phyloP scores from a whole-genome alignment of 2,888 invertebrate species.

The Megaustenia siamemsis region DNA sequence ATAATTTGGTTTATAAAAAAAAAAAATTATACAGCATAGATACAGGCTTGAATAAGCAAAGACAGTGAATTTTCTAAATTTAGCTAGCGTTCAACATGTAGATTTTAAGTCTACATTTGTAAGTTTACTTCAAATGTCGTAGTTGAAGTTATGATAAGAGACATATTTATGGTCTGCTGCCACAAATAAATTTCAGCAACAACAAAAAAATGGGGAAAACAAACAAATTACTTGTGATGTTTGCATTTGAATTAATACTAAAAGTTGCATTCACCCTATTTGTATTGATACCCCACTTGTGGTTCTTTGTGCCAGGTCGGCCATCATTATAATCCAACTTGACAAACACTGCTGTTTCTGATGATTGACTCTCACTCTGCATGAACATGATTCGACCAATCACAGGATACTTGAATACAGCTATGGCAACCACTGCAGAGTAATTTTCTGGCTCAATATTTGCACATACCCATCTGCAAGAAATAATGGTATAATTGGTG shows the following conservation, averaged over 20 bases:
- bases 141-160: too few species aligned
- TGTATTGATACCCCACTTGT: slow-evolving; percentile 91
- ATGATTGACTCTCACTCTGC: slow-evolving; percentile 88
- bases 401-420: slow-evolving; percentile 91
- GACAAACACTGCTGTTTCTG: slow-evolving; percentile 91
- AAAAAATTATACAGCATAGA: too few species aligned
- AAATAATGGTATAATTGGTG: neutral
- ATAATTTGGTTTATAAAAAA: too few species aligned
- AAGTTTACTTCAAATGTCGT: too few species aligned
- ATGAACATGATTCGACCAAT: slow-evolving; percentile 91
- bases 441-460: slow-evolving; percentile 82
- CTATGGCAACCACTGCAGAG: slow-evolving; percentile 90
- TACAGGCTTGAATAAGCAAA: too few species aligned
- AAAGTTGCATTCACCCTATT: slow-evolving; percentile 82
- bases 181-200: neutral
- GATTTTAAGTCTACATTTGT: too few species aligned
- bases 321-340: slow-evolving; percentile 94
- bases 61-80: too few species aligned
- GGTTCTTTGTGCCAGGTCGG: slow-evolving; percentile 81
- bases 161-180: neutral
- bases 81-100: too few species aligned
- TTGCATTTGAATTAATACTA: neutral
- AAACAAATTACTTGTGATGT: neutral
- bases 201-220: neutral
- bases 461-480: slow-evolving; percentile 80